Evolutionary conservation across 2,888 invertebrate species (phyloP).

Genomic region (Laothoe populi): DNA sequence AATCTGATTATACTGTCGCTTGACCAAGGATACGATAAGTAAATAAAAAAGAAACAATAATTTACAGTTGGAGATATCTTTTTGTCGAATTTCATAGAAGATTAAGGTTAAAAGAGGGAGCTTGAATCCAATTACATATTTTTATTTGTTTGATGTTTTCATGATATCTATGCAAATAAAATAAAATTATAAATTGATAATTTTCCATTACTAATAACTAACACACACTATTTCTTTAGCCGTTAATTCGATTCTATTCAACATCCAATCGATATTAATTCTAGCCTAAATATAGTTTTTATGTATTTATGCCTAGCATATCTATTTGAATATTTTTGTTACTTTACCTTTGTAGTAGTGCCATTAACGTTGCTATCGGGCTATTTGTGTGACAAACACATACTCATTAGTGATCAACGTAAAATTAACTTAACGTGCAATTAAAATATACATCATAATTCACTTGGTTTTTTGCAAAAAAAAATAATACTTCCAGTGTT

Average conservation of each 20-base stretch:
- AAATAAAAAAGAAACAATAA: too few species aligned
- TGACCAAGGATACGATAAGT: too few species aligned
- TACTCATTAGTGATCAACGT: slow-evolving; percentile 74
- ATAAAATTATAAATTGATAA: neutral
- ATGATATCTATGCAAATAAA: neutral
- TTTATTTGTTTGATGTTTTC: too few species aligned
- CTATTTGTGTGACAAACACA: slow-evolving; percentile 92
- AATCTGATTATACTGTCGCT: too few species aligned
- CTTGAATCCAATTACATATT: too few species aligned
- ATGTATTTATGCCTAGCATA: slow-evolving; percentile 38
- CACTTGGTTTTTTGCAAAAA: too few species aligned
- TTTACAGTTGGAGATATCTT: too few species aligned
- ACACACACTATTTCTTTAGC: neutral
- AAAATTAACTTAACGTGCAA: slow-evolving; percentile 55
- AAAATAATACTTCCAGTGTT: too few species aligned
- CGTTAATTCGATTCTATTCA: neutral
- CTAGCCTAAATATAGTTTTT: neutral
- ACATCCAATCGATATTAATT: neutral
- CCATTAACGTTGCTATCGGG: slow-evolving; percentile 98
- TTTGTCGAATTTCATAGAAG: too few species aligned
- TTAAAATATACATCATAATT: slow-evolving; percentile 40
- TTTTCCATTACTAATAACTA: neutral
- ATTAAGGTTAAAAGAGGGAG: too few species aligned
- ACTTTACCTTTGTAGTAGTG: slow-evolving; percentile 96
- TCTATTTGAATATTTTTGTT: slow-evolving; percentile 63